These are phyloP conservation scores for Catajapyx aquilonaris DNA, from an alignment of 1,140 invertebrate genomes.

Conservation along the genomic window DNA sequence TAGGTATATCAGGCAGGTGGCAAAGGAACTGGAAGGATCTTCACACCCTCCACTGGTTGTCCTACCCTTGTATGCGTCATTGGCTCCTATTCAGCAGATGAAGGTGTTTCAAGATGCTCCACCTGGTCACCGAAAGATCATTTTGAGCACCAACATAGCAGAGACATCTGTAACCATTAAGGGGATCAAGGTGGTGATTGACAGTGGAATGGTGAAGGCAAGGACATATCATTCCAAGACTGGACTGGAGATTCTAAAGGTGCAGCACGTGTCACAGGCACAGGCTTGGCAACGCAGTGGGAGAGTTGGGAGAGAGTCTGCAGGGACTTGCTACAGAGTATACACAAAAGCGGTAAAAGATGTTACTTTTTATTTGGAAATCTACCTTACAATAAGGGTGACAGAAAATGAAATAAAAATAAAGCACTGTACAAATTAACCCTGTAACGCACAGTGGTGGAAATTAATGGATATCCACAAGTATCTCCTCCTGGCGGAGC, in stretches of 20 bases:
- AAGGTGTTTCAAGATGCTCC: conserved; percentile 49
- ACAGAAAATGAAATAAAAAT: background rate
- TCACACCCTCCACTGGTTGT: conserved; percentile 36
- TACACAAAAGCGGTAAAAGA: conserved; percentile 35
- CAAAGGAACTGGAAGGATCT: conserved; percentile 31
- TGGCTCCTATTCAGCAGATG: conserved; percentile 52
- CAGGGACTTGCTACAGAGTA: conserved; percentile 63
- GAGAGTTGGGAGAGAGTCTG: conserved; percentile 63
- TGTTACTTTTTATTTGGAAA: conserved; percentile 7
- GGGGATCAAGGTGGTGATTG: conserved; percentile 83
- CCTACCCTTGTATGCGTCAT: conserved; percentile 61
- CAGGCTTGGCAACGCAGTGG: conserved; percentile 83
- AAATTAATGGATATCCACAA: no score
- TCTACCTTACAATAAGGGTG: conserved; percentile 2
- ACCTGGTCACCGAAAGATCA: conserved; percentile 55
- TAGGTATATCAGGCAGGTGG: conserved; percentile 46
- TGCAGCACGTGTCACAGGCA: conserved; percentile 68
- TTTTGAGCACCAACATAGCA: conserved; percentile 94
- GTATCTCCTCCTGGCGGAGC: no score
- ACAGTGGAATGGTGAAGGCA: conserved; percentile 82
- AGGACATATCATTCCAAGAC: conserved; percentile 58
- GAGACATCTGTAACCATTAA: conserved; percentile 92
- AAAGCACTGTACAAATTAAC: background rate
- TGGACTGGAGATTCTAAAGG: conserved; percentile 63
- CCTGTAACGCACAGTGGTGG: background rate